Evolutionary conservation across 2,888 invertebrate species (phyloP).

Genomic region (Teleiodes luculella): DNA sequence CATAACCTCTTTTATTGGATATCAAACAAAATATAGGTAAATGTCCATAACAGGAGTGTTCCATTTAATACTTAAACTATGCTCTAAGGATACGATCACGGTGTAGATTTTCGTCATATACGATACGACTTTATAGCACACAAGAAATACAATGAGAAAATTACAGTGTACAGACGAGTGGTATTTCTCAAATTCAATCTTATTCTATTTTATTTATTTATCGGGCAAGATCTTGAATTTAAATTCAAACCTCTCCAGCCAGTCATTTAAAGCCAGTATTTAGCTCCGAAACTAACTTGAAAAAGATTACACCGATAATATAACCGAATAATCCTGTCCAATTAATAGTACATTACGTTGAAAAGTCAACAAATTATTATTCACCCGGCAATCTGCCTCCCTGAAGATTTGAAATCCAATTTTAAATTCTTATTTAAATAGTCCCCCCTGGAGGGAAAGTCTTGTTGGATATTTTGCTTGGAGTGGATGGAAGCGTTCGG

Average conservation of each 20-base stretch:
- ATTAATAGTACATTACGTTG: slow-evolving; percentile 18
- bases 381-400: slow-evolving; percentile 30
- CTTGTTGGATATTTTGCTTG: slow-evolving; percentile 6
- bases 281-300: neutral
- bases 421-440: slow-evolving; percentile 62
- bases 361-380: slow-evolving; percentile 41
- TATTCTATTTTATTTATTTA: no score
- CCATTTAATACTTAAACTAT: no score
- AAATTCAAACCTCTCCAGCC: neutral
- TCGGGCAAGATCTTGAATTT: no score
- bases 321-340: slow-evolving; percentile 10
- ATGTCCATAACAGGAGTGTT: no score
- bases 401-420: slow-evolving; percentile 54
- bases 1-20: no score
- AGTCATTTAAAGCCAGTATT: neutral
- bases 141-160: no score
- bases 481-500: neutral
- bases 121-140: no score
- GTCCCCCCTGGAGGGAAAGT: slow-evolving; percentile 31
- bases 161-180: no score
- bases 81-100: no score
- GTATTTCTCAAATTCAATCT: no score
- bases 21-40: no score
- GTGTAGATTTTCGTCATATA: no score
- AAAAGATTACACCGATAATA: slow-evolving; percentile 1